Percentiles rank a stretch among this genome's conserved stretches.
These are phyloP conservation scores for Paradisaea rubra DNA, from an alignment of 2,113 vertebrate species.

Conservation along the genomic window DNA sequence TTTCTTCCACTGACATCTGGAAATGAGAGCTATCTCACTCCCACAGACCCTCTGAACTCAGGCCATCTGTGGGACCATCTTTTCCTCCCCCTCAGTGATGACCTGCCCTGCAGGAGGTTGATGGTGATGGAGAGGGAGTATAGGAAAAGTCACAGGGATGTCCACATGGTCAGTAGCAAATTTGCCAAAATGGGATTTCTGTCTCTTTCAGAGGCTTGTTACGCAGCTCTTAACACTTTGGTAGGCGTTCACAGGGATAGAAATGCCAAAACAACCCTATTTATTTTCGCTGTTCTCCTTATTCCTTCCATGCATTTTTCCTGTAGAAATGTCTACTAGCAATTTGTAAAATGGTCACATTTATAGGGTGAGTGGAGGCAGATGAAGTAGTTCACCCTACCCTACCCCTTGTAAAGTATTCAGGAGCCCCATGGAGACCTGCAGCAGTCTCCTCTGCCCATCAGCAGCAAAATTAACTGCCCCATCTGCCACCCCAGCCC, in stretches of 20 bases:
- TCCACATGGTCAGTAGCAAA: not conserved
- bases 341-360: not conserved
- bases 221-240: not conserved
- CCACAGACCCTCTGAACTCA: not conserved
- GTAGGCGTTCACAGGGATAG: not conserved
- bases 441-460: not conserved
- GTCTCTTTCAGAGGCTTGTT: not conserved
- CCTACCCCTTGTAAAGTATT: not conserved
- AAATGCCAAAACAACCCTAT: not conserved
- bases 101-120: not conserved
- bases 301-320: not conserved
- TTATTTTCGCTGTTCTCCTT: not conserved
- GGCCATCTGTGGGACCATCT: slow-evolving; percentile 7
- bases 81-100: not conserved
- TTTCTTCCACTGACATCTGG: not conserved
- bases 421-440: not conserved
- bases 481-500: slow-evolving; percentile 10
- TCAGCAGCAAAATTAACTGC: slow-evolving; percentile 20
- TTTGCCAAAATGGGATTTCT: slow-evolving; percentile 1
- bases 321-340: not conserved
- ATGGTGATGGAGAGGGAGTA: not conserved
- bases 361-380: not conserved
- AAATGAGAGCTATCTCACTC: not conserved
- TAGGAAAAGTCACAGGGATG: not conserved
- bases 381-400: not conserved